Evolutionary conservation across 2,888 invertebrate species (phyloP).

Genomic region (Heteropelma amictum): DNA sequence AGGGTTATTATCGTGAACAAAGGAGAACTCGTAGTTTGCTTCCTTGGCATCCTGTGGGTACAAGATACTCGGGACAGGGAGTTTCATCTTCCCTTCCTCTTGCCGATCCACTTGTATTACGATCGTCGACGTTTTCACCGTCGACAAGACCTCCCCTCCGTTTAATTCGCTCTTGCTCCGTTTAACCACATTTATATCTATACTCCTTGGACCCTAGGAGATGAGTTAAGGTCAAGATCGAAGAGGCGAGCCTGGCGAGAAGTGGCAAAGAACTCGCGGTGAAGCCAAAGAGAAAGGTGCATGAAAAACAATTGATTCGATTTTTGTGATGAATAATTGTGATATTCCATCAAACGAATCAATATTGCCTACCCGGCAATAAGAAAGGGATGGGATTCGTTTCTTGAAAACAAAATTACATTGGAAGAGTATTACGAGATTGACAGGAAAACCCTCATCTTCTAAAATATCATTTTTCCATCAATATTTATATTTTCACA

Average conservation of each 20-base stretch:
- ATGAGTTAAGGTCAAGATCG: conserved; percentile 47
- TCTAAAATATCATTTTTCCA: no score
- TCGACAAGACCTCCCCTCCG: conserved; percentile 12
- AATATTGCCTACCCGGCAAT: no score
- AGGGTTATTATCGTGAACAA: conserved; percentile 9
- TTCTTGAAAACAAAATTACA: no score
- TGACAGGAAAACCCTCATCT: no score
- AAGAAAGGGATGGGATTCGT: no score
- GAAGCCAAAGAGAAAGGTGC: conserved; percentile 42
- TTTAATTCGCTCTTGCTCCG: neutral
- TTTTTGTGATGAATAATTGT: no score
- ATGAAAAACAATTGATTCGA: conserved; percentile 52
- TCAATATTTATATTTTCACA: no score
- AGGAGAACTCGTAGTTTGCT: conserved; percentile 1
- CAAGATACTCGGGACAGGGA: conserved; percentile 42
- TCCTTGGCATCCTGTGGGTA: conserved; percentile 8
- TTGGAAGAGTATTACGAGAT: no score
- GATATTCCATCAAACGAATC: no score
- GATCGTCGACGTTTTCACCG: conserved; percentile 4
- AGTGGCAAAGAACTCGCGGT: conserved; percentile 57
- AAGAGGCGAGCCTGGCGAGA: conserved; percentile 34
- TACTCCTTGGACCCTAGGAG: conserved; percentile 39
- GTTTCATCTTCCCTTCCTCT: conserved; percentile 45
- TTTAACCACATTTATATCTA: conserved; percentile 11
- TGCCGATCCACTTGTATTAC: conserved; percentile 39